Evolutionary conservation across 2,888 invertebrate genomes (phyloP), one percentile per base, ranked within the genome.

Genomic region (Macropis europaea): DNA sequence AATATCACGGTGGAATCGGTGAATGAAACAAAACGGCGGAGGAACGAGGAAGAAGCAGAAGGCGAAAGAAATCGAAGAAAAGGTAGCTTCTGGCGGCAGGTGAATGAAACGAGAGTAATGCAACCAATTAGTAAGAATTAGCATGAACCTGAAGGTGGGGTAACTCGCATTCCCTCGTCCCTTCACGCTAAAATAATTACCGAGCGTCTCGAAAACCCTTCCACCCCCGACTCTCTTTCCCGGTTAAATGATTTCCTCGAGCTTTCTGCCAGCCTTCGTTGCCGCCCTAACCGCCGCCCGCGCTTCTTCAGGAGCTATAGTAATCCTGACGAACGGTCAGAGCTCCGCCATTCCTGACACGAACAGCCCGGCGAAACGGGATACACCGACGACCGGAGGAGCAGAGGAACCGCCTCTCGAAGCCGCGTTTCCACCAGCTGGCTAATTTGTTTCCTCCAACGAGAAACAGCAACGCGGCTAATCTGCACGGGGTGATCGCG

Each of bases 51-150:
- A n/a, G n/a, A n/a, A n/a, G n/a, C n/a, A n/a, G n/a, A n/a, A n/a
- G n/a, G n/a, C n/a, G n/a, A n/a, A n/a, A n/a, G n/a, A n/a, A n/a
- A n/a, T 9, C 50, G 47, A 47, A 57, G 54, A 34, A 42, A 32
- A 50, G 57, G 43, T 53, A 63, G 22, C 30, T 36, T 50, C 61
- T 61, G n/a, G 48, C 53, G 64, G 43, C 70, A 47, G 66, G 64
- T 72, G 75, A 81, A 79, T 77, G 76, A 76, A 80, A 77, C 75
- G 73, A 54, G 70, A 63, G 63, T 80, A 80, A 82, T 79, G 78
- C 78, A 56, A 76, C 72, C 79, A 82, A 82, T 82, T 82, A 82
- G 80, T 82, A 82, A 82, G 82, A 82, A 82, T 82, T 82, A 82
- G 73, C 79, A 76, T 75, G 54, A 50, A 59, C 67, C 77, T 43